Conservation (phyloP, 2,888 invertebrate species). For the Lochmaea crataegi region DNA sequence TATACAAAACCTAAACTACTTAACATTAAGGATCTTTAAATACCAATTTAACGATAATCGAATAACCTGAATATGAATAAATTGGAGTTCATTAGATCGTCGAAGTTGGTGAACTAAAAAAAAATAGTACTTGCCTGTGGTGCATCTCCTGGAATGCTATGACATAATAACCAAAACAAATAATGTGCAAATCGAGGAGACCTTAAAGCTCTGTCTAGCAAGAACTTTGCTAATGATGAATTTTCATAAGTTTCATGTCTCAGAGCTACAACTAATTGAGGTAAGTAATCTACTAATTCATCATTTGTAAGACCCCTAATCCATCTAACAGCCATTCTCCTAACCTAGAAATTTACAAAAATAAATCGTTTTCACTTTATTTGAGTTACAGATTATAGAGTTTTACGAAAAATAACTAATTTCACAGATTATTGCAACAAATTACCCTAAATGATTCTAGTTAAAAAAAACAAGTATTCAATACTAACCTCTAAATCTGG, state of each 20-base stretch:
- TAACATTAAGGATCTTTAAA: too few relatives aligned
- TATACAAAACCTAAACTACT: too few relatives aligned
- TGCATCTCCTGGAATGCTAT: constrained; percentile 82
- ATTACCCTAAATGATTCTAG: too few relatives aligned
- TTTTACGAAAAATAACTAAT: too few relatives aligned
- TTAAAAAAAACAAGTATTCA: neutral
- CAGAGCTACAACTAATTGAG: constrained; percentile 92
- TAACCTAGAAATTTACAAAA: constrained; percentile 71
- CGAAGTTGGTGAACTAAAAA: too few relatives aligned
- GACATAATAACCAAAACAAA: constrained; percentile 92
- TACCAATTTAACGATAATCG: too few relatives aligned
- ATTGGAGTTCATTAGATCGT: too few relatives aligned
- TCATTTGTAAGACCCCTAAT: constrained; percentile 84
- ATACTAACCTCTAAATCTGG: constrained; percentile 66
- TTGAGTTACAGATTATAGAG: too few relatives aligned
- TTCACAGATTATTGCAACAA: too few relatives aligned
- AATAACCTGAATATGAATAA: constrained; percentile 16
- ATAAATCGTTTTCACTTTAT: too few relatives aligned
- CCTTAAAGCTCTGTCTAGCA: constrained; percentile 84
- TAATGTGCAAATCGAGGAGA: constrained; percentile 94
- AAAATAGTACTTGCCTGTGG: constrained; percentile 73
- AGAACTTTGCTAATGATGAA: constrained; percentile 84
- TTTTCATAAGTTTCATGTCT: constrained; percentile 93
- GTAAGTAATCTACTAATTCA: constrained; percentile 90
- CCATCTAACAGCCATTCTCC: constrained; percentile 86